Evolutionary conservation across 2,888 invertebrate genomes (phyloP).

Genomic region (Leptothorax acervorum): DNA sequence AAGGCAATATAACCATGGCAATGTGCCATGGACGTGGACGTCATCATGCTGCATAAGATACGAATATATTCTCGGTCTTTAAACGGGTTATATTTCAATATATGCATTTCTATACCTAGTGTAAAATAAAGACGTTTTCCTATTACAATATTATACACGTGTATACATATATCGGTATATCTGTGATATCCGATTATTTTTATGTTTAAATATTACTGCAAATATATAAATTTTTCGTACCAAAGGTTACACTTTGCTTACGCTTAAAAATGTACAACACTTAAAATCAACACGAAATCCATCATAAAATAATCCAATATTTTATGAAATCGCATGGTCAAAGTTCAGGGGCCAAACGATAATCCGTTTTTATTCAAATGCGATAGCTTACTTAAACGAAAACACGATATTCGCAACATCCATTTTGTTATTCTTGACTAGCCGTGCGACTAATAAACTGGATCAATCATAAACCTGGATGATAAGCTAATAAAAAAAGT

Average conservation of each 20-base stretch:
- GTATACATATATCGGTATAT: background rate
- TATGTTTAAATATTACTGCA: too few relatives aligned
- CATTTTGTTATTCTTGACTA: background rate
- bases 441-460: background rate
- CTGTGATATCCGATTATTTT: background rate
- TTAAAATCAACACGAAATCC: background rate
- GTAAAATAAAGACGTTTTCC: background rate
- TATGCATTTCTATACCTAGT: background rate
- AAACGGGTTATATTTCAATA: background rate
- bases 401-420: background rate
- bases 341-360: slow-evolving; percentile 69
- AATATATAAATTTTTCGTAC: background rate
- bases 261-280: background rate
- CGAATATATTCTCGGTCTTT: background rate
- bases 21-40: background rate
- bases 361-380: slow-evolving; percentile 64
- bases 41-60: background rate
- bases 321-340: slow-evolving; percentile 57
- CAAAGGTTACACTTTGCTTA: background rate
- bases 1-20: background rate
- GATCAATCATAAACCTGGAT: background rate
- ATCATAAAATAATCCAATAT: slow-evolving; percentile 43
- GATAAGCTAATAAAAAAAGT: slow-evolving; percentile 5
- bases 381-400: slow-evolving; percentile 65
- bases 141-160: background rate